Base-by-base conservation (phyloP, 2,888 invertebrate species). In the Euplexia lucipara region DNA sequence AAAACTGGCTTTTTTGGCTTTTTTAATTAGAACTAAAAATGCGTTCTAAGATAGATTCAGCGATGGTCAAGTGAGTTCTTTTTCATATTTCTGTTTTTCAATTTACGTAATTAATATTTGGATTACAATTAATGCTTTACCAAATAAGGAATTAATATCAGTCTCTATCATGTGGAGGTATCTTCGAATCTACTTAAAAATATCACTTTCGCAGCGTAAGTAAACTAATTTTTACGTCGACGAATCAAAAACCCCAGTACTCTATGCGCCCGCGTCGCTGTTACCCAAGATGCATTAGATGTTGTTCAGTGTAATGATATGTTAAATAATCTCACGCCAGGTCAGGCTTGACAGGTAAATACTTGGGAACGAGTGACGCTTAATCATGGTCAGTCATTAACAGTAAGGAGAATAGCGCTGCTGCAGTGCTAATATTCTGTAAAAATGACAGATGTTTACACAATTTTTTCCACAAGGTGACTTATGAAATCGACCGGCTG, bases 311-410 rank as follows among this genome's bases (percentile, higher is more conserved):
- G n/a, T 54, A 65, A 70, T 74, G 75, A 78, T 68, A 74, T 54
- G 59, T 70, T 47, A 78, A 76, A 78, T 52, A 75, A 59, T 78
- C 79, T 75, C 61, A 70, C 61, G 70, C 30, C 61, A 35, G 66
- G 61, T 69, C 70, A 70, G 52, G 58, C 69, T 44, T 16, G 44
- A 3, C 18, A 22, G n/a, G 59, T 56, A 66, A 61, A 67, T 51
- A 66, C 60, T 66, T 71, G 54, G 42, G 41, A 47, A 16, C 26
- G 10, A 71, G 58, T 65, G 59, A 34, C 35, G 49, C 52, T 49
- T 34, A 10, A 70, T 64, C 16, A 30, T 42, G 20, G 10, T 7
- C 0, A 3, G 10, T 0, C 37, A 34, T 32, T 42, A 48, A 41
- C 48, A 20, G 41, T 47, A 68, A 34, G 9, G 41, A n/a, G n/a